Conservation (phyloP, 1,140 invertebrate species). For the Sesamia nonagrioides region DNA sequence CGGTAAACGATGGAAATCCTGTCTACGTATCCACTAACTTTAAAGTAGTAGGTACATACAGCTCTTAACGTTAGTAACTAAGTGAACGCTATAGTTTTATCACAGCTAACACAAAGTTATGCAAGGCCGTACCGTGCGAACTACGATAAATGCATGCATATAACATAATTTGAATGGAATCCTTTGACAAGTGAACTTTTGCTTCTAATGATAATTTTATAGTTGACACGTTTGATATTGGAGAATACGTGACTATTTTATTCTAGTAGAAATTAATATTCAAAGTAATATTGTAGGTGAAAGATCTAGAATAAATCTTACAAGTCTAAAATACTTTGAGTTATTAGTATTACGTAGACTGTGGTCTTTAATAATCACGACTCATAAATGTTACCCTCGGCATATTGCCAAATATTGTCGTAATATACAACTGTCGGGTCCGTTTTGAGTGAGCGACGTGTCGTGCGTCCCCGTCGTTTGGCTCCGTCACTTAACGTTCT, state of each 20-base stretch:
- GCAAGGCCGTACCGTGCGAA: neutral
- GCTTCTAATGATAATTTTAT: neutral
- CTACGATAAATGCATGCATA: slow-evolving; percentile 10
- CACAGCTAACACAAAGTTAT: slow-evolving; percentile 19
- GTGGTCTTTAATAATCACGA: neutral
- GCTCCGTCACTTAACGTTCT: slow-evolving; percentile 18
- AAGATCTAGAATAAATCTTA: slow-evolving; percentile 3
- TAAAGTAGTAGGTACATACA: neutral
- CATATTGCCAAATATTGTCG: neutral
- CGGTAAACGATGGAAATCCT: no score
- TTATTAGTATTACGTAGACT: neutral
- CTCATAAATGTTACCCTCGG: neutral
- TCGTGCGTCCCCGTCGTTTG: slow-evolving; percentile 24
- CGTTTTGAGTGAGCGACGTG: neutral
- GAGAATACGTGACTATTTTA: slow-evolving; percentile 19
- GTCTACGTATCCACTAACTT: no score
- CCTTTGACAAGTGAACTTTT: slow-evolving; percentile 18
- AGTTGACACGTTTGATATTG: neutral
- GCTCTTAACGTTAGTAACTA: neutral
- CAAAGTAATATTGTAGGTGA: neutral
- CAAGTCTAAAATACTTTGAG: slow-evolving; percentile 2
- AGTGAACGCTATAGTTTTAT: slow-evolving; percentile 29
- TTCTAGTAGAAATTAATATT: slow-evolving; percentile 19
- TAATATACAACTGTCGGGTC: neutral
- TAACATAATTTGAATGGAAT: slow-evolving; percentile 34